phyloP scores from a whole-genome alignment of 1,140 invertebrate genomes.

The Anastrepha obliqua region DNA sequence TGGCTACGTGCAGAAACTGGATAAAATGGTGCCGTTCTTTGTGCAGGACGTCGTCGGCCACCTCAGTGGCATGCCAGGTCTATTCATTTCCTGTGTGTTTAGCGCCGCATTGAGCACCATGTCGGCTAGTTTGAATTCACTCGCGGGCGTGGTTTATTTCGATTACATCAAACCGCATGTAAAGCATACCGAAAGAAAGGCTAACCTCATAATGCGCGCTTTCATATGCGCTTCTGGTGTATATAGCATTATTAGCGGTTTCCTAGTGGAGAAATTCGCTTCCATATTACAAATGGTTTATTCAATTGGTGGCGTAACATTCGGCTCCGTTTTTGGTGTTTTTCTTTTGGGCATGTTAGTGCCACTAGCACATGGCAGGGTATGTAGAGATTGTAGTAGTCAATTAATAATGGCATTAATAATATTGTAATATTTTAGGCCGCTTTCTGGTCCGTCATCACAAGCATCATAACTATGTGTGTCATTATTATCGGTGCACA shows the following conservation, averaged over 20 bases:
- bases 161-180: constrained; percentile 78
- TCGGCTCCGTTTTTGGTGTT: constrained; percentile 82
- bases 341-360: constrained; percentile 85
- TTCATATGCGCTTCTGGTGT: constrained; percentile 77
- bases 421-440: constrained; percentile 58
- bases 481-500: constrained; percentile 87
- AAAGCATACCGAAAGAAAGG: constrained; percentile 76
- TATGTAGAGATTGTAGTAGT: constrained; percentile 66
- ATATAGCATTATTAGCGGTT: constrained; percentile 78
- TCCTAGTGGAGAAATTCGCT: constrained; percentile 79
- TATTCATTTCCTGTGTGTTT: constrained; percentile 83
- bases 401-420: no score
- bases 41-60: constrained; percentile 79
- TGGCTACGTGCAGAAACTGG: constrained; percentile 70
- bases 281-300: constrained; percentile 79
- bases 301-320: constrained; percentile 78
- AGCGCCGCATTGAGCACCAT: constrained; percentile 84
- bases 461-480: constrained; percentile 80
- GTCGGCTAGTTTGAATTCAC: constrained; percentile 83
- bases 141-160: constrained; percentile 85
- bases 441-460: constrained; percentile 80
- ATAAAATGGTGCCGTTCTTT: constrained; percentile 79
- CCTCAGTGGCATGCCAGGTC: constrained; percentile 78
- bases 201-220: constrained; percentile 80
- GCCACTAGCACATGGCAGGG: constrained; percentile 79